Base-by-base conservation (phyloP, 2,113 vertebrate species). In the Pachypanchax playfairii region DNA sequence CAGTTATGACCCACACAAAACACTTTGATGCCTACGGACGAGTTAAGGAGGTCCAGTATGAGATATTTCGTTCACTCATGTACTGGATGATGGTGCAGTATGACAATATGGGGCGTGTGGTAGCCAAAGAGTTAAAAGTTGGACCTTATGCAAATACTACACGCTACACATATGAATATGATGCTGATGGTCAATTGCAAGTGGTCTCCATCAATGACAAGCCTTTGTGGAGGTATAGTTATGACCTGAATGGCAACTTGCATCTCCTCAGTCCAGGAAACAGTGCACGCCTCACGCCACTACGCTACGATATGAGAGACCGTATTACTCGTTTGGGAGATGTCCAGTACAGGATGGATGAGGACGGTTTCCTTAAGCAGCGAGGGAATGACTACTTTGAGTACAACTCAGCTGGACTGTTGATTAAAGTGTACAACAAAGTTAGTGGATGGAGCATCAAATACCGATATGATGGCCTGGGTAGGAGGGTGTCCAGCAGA, bases 11-110 rank as follows among this genome's bases (percentile, higher is more conserved):
- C 12, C 97, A 98, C 88, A 99, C 97, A 4, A 99, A 99, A 67
- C 98, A 98, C 87, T 98, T 98, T 38, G 98, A 99, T 0, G 96
- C 96, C 0, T 98, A 98, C 0, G 98, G 97, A 2, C 91, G 97
- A 4, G 96, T 98, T 85, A 98, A 98, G 79, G 97, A 99, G 65
- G 95, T 99, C 7, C 97, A 99, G 52, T 99, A 99, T 0, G 98
- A 99, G 85, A 98, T 99, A 51, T 98, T 99, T 72, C 94, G 98
- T 65, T 99, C 97, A 0, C 95, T 99, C 42, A 98, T 99, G 96
- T 99, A 96, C 85, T 98, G 98, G 97, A 98, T 99, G 97, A 97
- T 96, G 6, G 94, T 99, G 65, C 96, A 96, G 69, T 99, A 99
- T 0, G 98, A 99, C 84, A 98, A 96, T 82, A 98, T 98, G 96